Percentiles rank a stretch among this genome's conserved stretches.
Conservation (phyloP, 1,140 invertebrate species). For the Leptopilina clavipes region DNA sequence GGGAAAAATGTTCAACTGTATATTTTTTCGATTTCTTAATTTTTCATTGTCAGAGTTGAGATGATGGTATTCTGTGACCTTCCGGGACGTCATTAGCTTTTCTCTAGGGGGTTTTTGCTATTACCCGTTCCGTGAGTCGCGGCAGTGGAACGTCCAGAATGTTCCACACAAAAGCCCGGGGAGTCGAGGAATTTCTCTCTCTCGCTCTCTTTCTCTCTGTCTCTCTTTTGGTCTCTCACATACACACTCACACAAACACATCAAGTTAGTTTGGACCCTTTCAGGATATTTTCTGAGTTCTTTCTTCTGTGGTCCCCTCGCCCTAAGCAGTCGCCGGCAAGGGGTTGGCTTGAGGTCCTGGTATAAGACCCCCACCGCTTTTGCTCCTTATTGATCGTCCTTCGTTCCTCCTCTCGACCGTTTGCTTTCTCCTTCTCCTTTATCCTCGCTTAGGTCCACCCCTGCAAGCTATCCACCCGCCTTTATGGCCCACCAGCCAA, state of each 20-base stretch:
- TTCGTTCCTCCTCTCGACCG: slow-evolving; percentile 65
- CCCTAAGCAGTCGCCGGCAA: slow-evolving; percentile 67
- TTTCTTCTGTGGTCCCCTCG: slow-evolving; percentile 70
- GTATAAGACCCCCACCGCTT: slow-evolving; percentile 69
- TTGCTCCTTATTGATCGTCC: slow-evolving; percentile 76
- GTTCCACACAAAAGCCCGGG: slow-evolving; percentile 43
- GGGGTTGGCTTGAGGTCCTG: slow-evolving; percentile 70
- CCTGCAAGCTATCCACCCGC: slow-evolving; percentile 66
- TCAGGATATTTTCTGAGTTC: slow-evolving; percentile 74
- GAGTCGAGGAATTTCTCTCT: background rate
- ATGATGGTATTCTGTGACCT: no score
- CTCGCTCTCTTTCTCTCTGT: no score
- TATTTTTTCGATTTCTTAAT: no score
- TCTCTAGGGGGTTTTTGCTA: slow-evolving; percentile 11
- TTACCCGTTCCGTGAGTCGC: background rate
- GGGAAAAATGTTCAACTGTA: no score
- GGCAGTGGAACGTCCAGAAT: slow-evolving; percentile 23
- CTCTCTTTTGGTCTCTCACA: background rate
- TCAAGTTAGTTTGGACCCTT: slow-evolving; percentile 57
- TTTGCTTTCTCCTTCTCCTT: slow-evolving; percentile 74
- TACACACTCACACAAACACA: slow-evolving; percentile 8
- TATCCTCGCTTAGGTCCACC: slow-evolving; percentile 74
- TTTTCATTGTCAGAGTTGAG: no score
- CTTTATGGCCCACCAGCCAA: slow-evolving; percentile 73
- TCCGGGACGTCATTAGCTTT: background rate